These are phyloP conservation scores for Bradypus variegatus DNA, from an alignment of 2,797 vertebrate species.

Conservation along the genomic window DNA sequence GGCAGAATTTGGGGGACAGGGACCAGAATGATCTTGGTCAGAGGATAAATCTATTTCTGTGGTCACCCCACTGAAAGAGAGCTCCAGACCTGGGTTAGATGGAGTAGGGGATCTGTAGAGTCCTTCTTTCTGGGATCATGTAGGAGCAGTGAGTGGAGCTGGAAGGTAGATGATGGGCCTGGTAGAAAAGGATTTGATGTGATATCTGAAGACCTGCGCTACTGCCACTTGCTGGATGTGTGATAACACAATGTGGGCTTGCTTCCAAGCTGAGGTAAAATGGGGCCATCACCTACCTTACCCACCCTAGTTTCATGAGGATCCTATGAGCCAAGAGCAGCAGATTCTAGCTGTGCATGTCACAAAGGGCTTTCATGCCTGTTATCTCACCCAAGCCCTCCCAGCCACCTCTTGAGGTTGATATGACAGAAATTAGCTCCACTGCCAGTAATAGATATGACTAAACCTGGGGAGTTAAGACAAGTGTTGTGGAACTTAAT, in stretches of 20 bases:
- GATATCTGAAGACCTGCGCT: not conserved
- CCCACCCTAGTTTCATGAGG: not conserved
- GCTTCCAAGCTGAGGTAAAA: not conserved
- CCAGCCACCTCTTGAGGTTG: not conserved
- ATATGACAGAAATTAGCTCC: not conserved
- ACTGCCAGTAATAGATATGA: not conserved
- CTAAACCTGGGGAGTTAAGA: not conserved
- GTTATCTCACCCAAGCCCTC: not conserved
- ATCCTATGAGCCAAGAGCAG: not conserved
- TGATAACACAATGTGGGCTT: not conserved
- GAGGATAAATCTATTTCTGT: not conserved
- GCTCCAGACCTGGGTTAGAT: not conserved
- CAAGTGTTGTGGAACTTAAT: not conserved
- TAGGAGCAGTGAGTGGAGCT: not conserved
- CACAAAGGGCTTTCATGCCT: not conserved
- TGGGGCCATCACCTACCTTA: not conserved
- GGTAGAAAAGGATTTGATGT: not conserved
- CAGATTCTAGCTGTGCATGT: not conserved
- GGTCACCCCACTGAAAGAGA: not conserved
- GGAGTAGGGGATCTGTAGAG: not conserved
- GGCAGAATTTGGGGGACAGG: not conserved
- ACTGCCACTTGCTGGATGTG: not conserved
- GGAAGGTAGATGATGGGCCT: not conserved
- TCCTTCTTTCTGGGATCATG: not conserved
- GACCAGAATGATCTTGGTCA: not conserved